Percentiles rank a stretch among this genome's conserved stretches.
phyloP scores from a whole-genome alignment of 2,888 invertebrate species.

The Escarpia spicata region DNA sequence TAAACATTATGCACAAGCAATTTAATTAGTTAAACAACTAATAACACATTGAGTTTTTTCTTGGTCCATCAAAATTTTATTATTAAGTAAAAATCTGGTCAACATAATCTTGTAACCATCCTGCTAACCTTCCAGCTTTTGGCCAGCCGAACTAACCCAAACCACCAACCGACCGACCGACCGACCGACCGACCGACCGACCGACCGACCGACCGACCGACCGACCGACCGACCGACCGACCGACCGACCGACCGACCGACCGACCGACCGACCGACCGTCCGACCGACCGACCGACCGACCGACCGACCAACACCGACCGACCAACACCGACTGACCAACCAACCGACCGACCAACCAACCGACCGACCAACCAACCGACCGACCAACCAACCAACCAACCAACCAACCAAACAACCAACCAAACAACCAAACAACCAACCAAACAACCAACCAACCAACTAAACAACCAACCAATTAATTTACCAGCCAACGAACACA shows the following conservation, averaged over 20 bases:
- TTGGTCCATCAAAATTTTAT: neutral
- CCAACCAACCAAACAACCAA: too few species aligned
- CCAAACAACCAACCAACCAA: neutral
- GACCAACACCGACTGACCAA: neutral
- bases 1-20: neutral
- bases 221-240: neutral
- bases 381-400: neutral
- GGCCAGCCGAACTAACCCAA: neutral
- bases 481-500: too few species aligned
- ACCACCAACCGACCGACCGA: neutral
- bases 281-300: neutral
- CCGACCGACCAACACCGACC: neutral
- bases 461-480: neutral
- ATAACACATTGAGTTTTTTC: neutral
- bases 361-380: neutral
- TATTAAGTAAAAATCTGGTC: neutral
- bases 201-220: neutral
- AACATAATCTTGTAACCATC: neutral
- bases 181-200: neutral
- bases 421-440: neutral
- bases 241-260: neutral
- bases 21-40: neutral
- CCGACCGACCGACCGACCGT: neutral
- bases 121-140: neutral
- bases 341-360: neutral